A percentile compares a stretch with the other conserved stretches of the same genome.
Evolutionary conservation across 2,888 invertebrate species (phyloP).

Genomic region (Taenaris catops): DNA sequence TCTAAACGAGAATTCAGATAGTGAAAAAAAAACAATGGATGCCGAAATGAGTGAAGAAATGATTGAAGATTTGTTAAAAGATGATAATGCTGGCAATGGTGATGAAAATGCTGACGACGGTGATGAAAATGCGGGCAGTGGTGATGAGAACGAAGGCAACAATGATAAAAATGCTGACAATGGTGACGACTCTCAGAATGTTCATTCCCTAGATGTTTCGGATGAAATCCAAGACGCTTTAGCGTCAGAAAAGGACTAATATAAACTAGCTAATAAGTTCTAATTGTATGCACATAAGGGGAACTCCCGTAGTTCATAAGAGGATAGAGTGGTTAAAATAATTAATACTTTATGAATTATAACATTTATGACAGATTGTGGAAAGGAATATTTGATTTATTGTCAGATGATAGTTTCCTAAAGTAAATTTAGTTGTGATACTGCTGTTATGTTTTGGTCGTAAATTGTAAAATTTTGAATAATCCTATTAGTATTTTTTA

Average conservation of each 20-base stretch:
- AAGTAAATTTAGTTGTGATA: slow-evolving; percentile 13
- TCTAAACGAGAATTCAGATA: slow-evolving; percentile 19
- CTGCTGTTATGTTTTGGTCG: slow-evolving; percentile 9
- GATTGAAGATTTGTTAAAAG: slow-evolving; percentile 53
- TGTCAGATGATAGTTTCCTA: neutral
- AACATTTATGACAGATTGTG: slow-evolving; percentile 4
- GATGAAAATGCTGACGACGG: neutral
- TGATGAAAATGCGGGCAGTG: neutral
- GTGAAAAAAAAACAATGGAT: slow-evolving; percentile 38
- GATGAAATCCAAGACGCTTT: slow-evolving; percentile 14
- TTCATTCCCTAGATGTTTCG: slow-evolving; percentile 14
- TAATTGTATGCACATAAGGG: slow-evolving; percentile 11
- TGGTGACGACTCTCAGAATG: slow-evolving; percentile 14
- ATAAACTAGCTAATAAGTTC: slow-evolving; percentile 4
- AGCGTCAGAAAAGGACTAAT: slow-evolving; percentile 10
- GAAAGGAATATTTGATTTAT: neutral
- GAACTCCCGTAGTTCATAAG: slow-evolving; percentile 18
- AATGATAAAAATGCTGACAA: neutral
- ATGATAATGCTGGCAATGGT: slow-evolving; percentile 33
- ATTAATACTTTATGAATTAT: slow-evolving; percentile 6
- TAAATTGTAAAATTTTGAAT: slow-evolving; percentile 10
- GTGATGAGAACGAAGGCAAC: slow-evolving; percentile 34
- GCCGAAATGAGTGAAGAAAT: slow-evolving; percentile 55
- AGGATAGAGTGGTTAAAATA: slow-evolving; percentile 9
- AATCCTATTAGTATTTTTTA: slow-evolving; percentile 2